Base-by-base conservation (phyloP, 2,888 invertebrate species). In the Leptopilina myrica region DNA sequence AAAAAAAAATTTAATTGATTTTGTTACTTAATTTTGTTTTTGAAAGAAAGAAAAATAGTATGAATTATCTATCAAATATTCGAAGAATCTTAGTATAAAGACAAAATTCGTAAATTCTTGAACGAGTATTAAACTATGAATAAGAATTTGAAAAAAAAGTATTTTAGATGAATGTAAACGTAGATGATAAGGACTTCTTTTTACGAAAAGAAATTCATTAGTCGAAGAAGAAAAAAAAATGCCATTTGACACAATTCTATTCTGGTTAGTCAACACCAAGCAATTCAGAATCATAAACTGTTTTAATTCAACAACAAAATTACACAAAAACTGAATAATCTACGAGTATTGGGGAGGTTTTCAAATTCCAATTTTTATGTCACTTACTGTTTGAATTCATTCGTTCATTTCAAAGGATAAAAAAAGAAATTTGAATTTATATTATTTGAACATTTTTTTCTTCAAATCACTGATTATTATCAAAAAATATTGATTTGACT, bases 261-360 rank as follows among this genome's bases (percentile, higher is more conserved):
- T 73, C 5, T 33, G 26, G 73, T 56, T 73, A 56, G 40, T 73
- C 73, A 56, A 73, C 53, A 73, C 56, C 56, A 73, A 73, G 73
- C 73, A 73, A 73, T 73, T 73, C 56, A 53, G 11, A 73, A 33
- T 11, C 15, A 5, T 8, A 56, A 62, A 62, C 8, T 73, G 56
- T 73, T 73, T 73, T 56, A 73, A 73, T 73, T 73, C 56, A 56
- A n/a, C 33, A 33, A 1, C 1, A 73, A 73, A 40, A 56, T 73
- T 73, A 43, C 7, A n/a, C 53, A 73, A 69, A 67, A 73, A n/a
- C 56, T 33, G 56, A 73, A 33, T 56, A 73, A 56, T 53, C 56
- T 56, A 33, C 56, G 33, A 56, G 49, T 73, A 73, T 73, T 62
- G n/a, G 62, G 62, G 20, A 9, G 62, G 9, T 20, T 62, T 20